Percentiles rank a stretch among this genome's conserved stretches.
These are phyloP conservation scores for Oceanites oceanicus DNA, from an alignment of 2,113 vertebrate genomes.

Conservation along the genomic window DNA sequence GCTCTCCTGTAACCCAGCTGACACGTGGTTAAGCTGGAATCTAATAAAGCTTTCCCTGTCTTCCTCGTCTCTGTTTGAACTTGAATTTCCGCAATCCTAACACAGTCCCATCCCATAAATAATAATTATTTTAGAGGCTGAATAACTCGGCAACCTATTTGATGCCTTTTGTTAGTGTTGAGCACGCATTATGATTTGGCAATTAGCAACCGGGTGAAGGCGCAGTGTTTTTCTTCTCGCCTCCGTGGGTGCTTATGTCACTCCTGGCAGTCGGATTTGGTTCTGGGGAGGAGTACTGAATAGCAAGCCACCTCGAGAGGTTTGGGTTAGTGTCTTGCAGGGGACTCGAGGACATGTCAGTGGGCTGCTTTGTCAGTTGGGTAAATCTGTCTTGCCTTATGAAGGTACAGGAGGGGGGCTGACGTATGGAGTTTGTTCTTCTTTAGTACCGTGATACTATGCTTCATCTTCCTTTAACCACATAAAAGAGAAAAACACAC, in stretches of 20 bases:
- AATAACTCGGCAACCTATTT: not conserved
- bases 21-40: constrained; percentile 16
- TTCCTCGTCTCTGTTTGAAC: constrained; percentile 53
- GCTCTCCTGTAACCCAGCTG: constrained; percentile 6
- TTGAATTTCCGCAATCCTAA: constrained; percentile 33
- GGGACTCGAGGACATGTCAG: accelerated
- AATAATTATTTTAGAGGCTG: not conserved
- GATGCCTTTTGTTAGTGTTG: not conserved
- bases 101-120: not conserved
- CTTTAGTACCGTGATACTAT: accelerated
- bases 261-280: not conserved
- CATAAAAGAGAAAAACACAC: not conserved
- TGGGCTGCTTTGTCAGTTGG: not conserved
- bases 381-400: not conserved
- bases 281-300: not conserved
- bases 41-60: constrained; percentile 57
- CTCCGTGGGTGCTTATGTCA: not conserved
- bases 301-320: not conserved
- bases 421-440: not conserved
- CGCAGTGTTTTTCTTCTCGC: not conserved
- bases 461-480: not conserved
- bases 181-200: not conserved
- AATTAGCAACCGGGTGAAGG: not conserved
- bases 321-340: not conserved
- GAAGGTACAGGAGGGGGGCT: not conserved